Evolutionary conservation across 2,888 invertebrate genomes (phyloP), one percentile per base, ranked within the genome.

Genomic region (Invenusta paracnida): DNA sequence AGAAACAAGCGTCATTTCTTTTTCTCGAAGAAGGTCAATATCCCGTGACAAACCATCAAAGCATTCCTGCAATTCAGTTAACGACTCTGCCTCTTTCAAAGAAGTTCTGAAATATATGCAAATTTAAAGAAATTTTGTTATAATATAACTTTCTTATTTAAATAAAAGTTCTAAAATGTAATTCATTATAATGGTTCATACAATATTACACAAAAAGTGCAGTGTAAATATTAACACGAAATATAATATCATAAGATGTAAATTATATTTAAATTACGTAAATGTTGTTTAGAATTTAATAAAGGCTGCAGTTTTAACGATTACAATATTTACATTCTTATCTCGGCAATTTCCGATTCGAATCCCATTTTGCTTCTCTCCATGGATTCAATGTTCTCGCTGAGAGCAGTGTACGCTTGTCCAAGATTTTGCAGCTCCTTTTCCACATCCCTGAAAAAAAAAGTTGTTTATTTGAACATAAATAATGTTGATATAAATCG

Each of bases 1-100:
- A 1, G 83, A 29, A 23, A 83, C 48, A 11, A 81, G 27, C 0
- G 83, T 83, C 30, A 83, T 29, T 30, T 83, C 83, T 27, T 83
- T 83, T 27, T 83, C 48, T 1, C 48, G 29, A 25, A 29, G 29
- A 28, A 83, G 31, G 23, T 83, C 85, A 0, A 85, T 25, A 1
- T 30, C 79, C 28, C 31, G 28, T 17, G 82, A 31, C 17, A 85
- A 13, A 85, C 13, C 30, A 86, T 86, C 30, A 67, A 86, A 86
- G 23, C 27, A 29, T 30, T 29, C 28, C 23, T 79, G 79, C 29
- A 48, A 17, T 48, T 48, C 48, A 11, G 48, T 79, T 5, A 79
- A 79, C n/a, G 23, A 5, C n/a, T 79, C 28, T 25, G 5, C 5
- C 81, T 23, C 28, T 79, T 79, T 79, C n/a, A 79, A 25, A 27